Percentiles rank a stretch among this genome's conserved stretches.
Conservation (phyloP, 1,140 invertebrate species). For the Pseudomyrmex concolor region DNA sequence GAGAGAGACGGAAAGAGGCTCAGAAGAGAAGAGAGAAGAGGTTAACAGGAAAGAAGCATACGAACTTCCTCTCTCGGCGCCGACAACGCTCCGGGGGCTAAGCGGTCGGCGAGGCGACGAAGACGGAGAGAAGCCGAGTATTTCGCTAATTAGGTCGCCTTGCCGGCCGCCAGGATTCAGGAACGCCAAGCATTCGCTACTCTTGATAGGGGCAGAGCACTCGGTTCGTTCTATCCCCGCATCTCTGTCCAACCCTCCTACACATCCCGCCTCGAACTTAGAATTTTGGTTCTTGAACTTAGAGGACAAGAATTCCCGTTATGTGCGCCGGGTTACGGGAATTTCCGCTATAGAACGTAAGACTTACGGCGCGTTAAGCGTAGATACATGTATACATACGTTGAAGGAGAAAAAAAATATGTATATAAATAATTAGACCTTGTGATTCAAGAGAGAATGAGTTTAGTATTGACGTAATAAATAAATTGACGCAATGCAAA, state of each 20-base stretch:
- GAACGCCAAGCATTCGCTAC: constrained; percentile 81
- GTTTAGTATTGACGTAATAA: no score
- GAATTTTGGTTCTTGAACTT: constrained; percentile 58
- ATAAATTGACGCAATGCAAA: no score
- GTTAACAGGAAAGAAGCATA: constrained; percentile 64
- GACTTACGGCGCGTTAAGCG: neutral
- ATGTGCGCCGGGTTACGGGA: constrained; percentile 22
- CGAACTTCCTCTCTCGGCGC: constrained; percentile 17
- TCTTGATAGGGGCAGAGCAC: constrained; percentile 68
- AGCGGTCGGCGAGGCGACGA: constrained; percentile 18
- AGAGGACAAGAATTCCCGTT: constrained; percentile 34
- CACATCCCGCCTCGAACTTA: constrained; percentile 36
- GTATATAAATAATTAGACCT: no score
- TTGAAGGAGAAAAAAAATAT: no score
- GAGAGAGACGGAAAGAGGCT: constrained; percentile 40
- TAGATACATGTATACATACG: no score
- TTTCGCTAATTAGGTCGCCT: constrained; percentile 83
- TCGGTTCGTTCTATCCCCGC: constrained; percentile 43
- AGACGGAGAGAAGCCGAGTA: constrained; percentile 69
- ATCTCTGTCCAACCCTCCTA: constrained; percentile 40
- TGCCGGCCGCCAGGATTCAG: constrained; percentile 77
- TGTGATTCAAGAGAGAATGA: no score
- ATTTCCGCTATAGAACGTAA: neutral
- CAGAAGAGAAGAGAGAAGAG: constrained; percentile 29
- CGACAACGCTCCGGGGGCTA: constrained; percentile 42